phyloP scores from a whole-genome alignment of 2,797 vertebrate genomes.

The Epinephelus coioides region DNA sequence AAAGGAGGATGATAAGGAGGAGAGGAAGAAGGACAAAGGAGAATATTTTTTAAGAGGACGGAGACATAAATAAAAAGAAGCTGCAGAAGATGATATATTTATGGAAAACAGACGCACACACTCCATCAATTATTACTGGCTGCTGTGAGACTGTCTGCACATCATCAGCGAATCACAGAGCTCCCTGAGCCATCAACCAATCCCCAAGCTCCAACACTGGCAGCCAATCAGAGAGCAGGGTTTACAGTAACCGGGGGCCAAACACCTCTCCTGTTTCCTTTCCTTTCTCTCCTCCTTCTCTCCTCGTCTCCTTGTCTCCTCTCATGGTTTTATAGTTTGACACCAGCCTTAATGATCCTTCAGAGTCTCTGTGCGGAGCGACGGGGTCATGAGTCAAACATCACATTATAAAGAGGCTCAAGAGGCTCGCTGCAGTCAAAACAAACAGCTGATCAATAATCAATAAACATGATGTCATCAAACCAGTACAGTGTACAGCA shows the following conservation, averaged over 20 bases:
- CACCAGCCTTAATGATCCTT: too few species aligned
- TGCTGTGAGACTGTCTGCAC: slow-evolving; percentile 30
- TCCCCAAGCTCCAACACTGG: slow-evolving; percentile 7
- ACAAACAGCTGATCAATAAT: too few species aligned
- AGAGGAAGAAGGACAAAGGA: not conserved
- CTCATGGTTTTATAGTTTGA: too few species aligned
- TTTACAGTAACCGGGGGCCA: slow-evolving; percentile 22
- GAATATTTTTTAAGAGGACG: not conserved
- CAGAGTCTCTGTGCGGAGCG: too few species aligned
- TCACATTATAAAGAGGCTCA: too few species aligned
- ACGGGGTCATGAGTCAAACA: too few species aligned
- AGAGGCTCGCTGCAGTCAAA: too few species aligned
- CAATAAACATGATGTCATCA: too few species aligned
- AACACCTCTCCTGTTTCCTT: slow-evolving; percentile 4
- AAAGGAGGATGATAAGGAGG: too few species aligned
- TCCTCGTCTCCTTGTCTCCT: too few species aligned
- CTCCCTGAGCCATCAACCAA: slow-evolving; percentile 10
- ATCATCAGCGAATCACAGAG: slow-evolving; percentile 23
- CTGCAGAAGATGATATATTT: slow-evolving; percentile 26
- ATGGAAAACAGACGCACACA: slow-evolving; percentile 29
- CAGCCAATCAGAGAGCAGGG: slow-evolving; percentile 54
- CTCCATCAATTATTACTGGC: slow-evolving; percentile 66
- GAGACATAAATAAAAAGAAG: not conserved
- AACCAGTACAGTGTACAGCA: too few species aligned
- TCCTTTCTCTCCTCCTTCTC: not conserved